These are phyloP conservation scores for Hemichromis elongatus DNA, from an alignment of 2,113 vertebrate genomes.

Conservation along the genomic window DNA sequence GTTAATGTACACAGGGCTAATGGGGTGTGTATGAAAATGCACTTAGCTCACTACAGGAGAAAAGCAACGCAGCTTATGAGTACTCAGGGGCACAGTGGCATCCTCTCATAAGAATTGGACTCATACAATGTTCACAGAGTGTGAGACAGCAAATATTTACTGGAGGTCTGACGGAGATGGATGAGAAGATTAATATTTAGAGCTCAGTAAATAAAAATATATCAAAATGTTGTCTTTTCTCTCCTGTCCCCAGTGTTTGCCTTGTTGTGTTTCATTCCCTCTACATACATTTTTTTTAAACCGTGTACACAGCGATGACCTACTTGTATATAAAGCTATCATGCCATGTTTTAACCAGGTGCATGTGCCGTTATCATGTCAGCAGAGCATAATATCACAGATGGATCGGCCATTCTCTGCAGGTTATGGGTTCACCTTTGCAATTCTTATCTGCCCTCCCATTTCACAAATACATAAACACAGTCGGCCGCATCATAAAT, in stretches of 20 bases:
- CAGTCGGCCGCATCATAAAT: conserved; percentile 9
- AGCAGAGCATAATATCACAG: not conserved
- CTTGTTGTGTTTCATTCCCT: not conserved
- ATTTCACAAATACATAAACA: conserved; percentile 5
- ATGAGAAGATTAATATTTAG: conserved; percentile 25
- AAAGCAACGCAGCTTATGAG: conserved; percentile 9
- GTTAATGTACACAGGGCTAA: conserved; percentile 35
- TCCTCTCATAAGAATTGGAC: not conserved
- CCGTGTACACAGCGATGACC: not conserved
- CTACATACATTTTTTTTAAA: not conserved
- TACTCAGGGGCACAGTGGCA: not conserved
- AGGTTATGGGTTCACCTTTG: not conserved
- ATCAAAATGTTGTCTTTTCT: not conserved
- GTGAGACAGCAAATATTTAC: conserved; percentile 31
- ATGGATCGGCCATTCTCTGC: not conserved
- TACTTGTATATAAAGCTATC: not conserved
- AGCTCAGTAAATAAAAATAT: conserved; percentile 4
- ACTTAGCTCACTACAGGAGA: not conserved
- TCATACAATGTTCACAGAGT: not conserved
- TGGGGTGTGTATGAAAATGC: conserved; percentile 23
- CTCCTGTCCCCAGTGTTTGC: not conserved
- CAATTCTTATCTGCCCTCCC: not conserved
- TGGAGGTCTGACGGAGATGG: conserved; percentile 10
- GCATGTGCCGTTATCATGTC: not conserved
- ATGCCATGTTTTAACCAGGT: not conserved